Evolutionary conservation across 2,113 vertebrate genomes (phyloP).

Genomic region (Anoura caudifer): DNA sequence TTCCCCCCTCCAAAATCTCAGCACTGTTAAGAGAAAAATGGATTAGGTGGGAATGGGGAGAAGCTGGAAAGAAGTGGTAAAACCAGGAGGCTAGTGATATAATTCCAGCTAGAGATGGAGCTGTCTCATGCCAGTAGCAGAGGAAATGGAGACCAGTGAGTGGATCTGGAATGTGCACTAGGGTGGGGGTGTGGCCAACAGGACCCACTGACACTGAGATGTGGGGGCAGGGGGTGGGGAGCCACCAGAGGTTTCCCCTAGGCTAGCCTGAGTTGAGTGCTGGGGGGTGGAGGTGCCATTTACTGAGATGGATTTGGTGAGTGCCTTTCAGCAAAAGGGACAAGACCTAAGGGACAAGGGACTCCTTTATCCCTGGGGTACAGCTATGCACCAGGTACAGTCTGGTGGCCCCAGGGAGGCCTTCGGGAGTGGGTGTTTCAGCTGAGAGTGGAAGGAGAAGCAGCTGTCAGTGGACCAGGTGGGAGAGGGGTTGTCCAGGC

Average conservation of each 20-base stretch:
- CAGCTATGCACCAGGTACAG: background rate
- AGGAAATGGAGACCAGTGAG: too few relatives aligned
- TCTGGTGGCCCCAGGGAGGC: background rate
- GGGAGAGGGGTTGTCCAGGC: too few relatives aligned
- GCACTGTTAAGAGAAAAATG: background rate
- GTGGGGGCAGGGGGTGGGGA: accelerated
- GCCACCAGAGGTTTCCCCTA: accelerated
- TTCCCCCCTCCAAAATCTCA: background rate
- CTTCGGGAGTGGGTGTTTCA: background rate
- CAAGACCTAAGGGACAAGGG: background rate
- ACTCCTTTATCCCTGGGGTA: background rate
- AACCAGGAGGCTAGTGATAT: accelerated
- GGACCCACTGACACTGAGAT: background rate
- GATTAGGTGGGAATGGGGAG: background rate
- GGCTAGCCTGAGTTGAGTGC: background rate
- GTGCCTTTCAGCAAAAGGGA: background rate
- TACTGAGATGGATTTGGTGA: too few relatives aligned
- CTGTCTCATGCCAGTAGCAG: too few relatives aligned
- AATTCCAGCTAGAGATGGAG: accelerated
- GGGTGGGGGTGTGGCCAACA: background rate
- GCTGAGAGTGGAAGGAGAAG: background rate
- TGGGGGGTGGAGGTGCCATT: background rate
- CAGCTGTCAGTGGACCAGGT: background rate
- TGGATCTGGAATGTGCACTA: accelerated
- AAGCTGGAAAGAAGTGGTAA: background rate